A percentile compares a stretch with the other conserved stretches of the same genome.
Conservation (phyloP, 2,797 vertebrate genomes). For the Sebastes kiyomatsui region DNA sequence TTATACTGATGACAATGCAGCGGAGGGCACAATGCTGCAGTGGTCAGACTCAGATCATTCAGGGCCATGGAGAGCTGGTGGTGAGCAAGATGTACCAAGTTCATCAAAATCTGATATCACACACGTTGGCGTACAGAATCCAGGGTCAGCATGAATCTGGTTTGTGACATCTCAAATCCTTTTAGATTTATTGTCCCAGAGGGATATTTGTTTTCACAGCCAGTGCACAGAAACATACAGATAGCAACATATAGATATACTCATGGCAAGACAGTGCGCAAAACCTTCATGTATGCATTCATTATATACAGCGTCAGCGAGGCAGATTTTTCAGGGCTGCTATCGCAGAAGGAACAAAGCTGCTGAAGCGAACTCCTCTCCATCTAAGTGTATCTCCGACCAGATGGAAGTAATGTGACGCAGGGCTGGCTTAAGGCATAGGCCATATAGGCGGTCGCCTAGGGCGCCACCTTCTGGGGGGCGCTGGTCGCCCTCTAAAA, state of each 20-base stretch:
- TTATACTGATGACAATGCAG: slow-evolving; percentile 63
- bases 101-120: slow-evolving; percentile 51
- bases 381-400: neutral
- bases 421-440: no score
- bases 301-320: neutral
- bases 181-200: neutral
- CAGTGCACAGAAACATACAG: neutral
- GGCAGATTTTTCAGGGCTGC: neutral
- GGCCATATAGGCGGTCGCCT: no score
- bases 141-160: slow-evolving; percentile 54
- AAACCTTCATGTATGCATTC: neutral
- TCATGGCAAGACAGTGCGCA: no score
- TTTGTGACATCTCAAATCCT: slow-evolving; percentile 67
- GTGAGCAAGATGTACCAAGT: slow-evolving; percentile 29
- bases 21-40: slow-evolving; percentile 24
- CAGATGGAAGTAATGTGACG: neutral
- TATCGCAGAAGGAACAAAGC: neutral
- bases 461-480: no score
- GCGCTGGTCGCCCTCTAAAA: no score
- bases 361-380: neutral
- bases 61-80: neutral
- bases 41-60: slow-evolving; percentile 43
- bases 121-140: slow-evolving; percentile 22
- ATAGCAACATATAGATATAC: no score
- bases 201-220: neutral